Base-by-base conservation (phyloP, 2,113 vertebrate species). In the Polyodon spathula region DNA sequence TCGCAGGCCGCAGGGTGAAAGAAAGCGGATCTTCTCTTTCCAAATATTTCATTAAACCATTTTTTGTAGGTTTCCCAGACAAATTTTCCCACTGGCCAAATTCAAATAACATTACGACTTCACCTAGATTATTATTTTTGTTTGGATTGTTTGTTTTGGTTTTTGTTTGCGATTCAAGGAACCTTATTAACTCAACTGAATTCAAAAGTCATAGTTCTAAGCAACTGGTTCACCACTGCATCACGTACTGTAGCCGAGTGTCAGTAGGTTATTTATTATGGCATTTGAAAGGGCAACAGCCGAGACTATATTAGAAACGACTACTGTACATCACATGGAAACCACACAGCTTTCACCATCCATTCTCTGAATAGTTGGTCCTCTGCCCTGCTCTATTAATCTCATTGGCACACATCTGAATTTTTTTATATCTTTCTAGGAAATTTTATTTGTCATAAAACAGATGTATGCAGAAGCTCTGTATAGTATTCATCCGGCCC, bases 1-100 rank as follows among this genome's bases (percentile, higher is more conserved):
- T 70, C 9, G 14, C 16, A 69, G 75, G 82, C 82, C 41, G 11
- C 10, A 66, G 87, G 88, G 65, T 68, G 64, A 14, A n/a, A 60
- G 68, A 76, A 75, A 85, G 66, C 66, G 61, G 60, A 61, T 70
- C 72, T 64, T 59, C 72, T 72, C 68, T 73, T 70, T 63, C 73
- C 61, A 65, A 65, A 37, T 66, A 73, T 55, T 61, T 69, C 71
- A 65, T 70, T 48, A 54, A 71, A 64, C 60, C 16, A 6, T 40
- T 40, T 4, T 50, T 65, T 63, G 69, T 71, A 67, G 67, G 68
- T 63, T 58, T 51, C 68, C 58, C 50, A 63, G 39, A 56, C 64
- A 62, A 52, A 48, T 46, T 27, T 56, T 69, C 60, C 71, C 74
- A 0, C 52, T 67, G 74, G 74, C 61, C 72, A 74, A 68, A 69